Percentiles rank a stretch among this genome's conserved stretches.
Evolutionary conservation across 2,797 vertebrate genomes (phyloP).

Genomic region (Gobio occitaniae): DNA sequence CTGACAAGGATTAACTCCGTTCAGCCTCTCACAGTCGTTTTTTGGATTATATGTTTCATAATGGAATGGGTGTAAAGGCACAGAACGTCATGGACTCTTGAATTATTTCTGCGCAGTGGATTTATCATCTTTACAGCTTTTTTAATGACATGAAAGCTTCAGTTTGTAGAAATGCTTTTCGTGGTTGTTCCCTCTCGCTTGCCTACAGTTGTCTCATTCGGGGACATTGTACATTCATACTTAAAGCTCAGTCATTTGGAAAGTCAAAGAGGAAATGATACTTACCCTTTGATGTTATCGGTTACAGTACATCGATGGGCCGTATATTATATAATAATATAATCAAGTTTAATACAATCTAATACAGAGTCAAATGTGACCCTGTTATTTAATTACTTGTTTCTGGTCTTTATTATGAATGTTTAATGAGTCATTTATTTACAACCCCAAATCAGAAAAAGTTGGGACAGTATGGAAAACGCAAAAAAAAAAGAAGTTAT

Average conservation of each 20-base stretch:
- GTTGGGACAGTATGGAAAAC: too few species aligned
- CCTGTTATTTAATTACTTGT: background rate
- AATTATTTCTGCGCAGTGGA: slow-evolving; percentile 37
- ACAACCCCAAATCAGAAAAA: too few species aligned
- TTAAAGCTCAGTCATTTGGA: background rate
- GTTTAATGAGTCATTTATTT: background rate
- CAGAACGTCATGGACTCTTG: slow-evolving; percentile 27
- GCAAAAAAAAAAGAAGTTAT: too few species aligned
- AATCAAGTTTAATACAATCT: background rate
- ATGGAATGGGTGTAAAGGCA: slow-evolving; percentile 24
- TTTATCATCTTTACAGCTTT: slow-evolving; percentile 19
- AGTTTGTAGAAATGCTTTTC: slow-evolving; percentile 18
- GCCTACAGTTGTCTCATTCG: background rate
- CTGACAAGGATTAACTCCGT: slow-evolving; percentile 39
- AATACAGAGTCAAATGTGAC: background rate
- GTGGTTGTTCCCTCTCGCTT: background rate
- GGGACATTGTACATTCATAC: background rate
- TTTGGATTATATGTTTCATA: slow-evolving; percentile 38
- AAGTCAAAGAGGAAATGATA: slow-evolving; percentile 9
- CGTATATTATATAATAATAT: background rate
- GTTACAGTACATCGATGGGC: background rate
- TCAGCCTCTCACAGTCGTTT: background rate
- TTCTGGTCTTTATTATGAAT: background rate
- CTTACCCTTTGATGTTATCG: background rate
- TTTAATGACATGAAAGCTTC: slow-evolving; percentile 18